Evolutionary conservation across 2,797 vertebrate species (phyloP), one percentile per base, ranked within the genome.

Genomic region (Benthosema pterotum): DNA sequence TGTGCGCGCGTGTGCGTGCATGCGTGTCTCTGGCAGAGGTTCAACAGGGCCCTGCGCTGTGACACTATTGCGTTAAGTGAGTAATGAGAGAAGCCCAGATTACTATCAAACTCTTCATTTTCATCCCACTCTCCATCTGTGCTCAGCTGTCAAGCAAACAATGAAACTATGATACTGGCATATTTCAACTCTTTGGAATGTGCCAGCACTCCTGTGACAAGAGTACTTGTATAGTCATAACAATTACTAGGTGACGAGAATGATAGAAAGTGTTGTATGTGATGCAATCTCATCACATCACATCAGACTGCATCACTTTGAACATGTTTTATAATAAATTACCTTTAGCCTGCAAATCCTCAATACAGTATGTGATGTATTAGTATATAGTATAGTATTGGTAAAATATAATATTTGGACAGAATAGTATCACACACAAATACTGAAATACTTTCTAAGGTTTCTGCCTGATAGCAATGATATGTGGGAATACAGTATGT

Each of bases 61-160:
- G 78, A 77, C 77, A 60, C 82, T 70, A 49, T 76, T 19, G 64
- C 45, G 61, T 73, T 82, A 80, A 85, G 74, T 82, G 68, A 83
- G 85, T 74, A 84, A 87, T 69, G 65, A 77, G 74, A 85, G 80
- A 84, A 72, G 63, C 47, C 52, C 59, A 80, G 83, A 88, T 89
- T 75, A 77, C 71, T 75, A 84, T 88, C 82, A 81, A 78, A 80
- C 63, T 80, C 65, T 77, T 81, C 19, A 71, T 78, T 83, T 84
- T 78, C 69, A 65, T 60, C 71, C 70, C 65, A 64, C 49, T 28
- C 43, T 42, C 72, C 87, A 89, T 84, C 86, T 90, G 87, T 62
- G 78, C 70, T 75, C 56, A 52, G 74, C 74, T 73, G 43, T 86
- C 80, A 84, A 65, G 65, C 50, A 22, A 65, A 65, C 57, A 79